Base-by-base conservation (phyloP, 2,797 vertebrate genomes). In the Bufotes viridis region DNA sequence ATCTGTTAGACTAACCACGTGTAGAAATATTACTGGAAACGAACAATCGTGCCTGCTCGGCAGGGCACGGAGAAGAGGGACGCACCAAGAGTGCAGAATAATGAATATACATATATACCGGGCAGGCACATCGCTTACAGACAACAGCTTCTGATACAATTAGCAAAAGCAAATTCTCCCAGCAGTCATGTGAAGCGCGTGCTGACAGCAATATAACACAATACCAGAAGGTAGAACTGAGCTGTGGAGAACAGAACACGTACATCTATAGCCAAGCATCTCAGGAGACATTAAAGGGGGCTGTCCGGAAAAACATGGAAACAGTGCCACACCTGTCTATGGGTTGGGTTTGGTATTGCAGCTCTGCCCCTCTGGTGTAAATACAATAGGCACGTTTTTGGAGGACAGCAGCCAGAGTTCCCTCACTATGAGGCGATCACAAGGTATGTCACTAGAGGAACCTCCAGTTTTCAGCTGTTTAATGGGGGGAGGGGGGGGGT, bases 1-100 rank as follows among this genome's bases (percentile, higher is more conserved):
- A 78, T 78, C 75, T 78, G 75, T 78, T 55, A 24, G 51, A 78
- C 49, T 78, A 78, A 78, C 51, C 51, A 51, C n/a, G 55, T 51
- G 49, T 51, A 76, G 55, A 70, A 55, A 78, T 78, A 55, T 55
- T 78, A 78, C 75, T 78, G 51, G 14, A 17, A 78, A 78, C 55
- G 22, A 53, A 55, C 49, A 78, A 78, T 78, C 51, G 7, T 78
- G 22, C 55, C 3, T 55, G 75, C 51, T 53, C 75, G 24, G 51
- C n/a, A n/a, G 51, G 75, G 75, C 75, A 55, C 15, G n/a, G 51
- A 76, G 49, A 24, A 15, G 75, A 24, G 75, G 42, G 75, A 55
- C 4, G 42, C 72, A 12, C 72, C 51, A 49, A 22, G 42, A 75
- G 72, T 51, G 49, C 49, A 53, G 49, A 78, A 55, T 53, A 55